phyloP scores from a whole-genome alignment of 2,797 vertebrate species.

The Cirrhinus molitorella region DNA sequence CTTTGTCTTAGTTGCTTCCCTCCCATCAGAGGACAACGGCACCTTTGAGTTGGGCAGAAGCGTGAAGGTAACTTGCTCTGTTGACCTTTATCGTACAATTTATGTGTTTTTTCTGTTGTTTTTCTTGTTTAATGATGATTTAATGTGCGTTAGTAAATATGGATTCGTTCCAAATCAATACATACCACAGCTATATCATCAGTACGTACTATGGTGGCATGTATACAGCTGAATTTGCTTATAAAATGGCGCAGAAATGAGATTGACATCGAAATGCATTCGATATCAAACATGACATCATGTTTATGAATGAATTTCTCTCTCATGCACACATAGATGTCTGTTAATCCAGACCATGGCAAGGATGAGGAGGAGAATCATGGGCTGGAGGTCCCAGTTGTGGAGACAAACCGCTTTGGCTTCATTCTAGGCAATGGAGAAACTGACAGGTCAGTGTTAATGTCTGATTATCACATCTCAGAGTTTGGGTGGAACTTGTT shows the following conservation, averaged over 20 bases:
- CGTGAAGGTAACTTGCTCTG: slow-evolving; percentile 26
- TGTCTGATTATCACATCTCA: neutral
- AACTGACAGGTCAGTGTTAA: slow-evolving; percentile 74
- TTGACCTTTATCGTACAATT: slow-evolving; percentile 9
- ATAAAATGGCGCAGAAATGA: neutral
- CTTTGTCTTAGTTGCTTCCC: slow-evolving; percentile 56
- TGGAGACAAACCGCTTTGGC: slow-evolving; percentile 82
- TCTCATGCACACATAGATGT: slow-evolving; percentile 66
- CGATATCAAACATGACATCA: slow-evolving; percentile 30
- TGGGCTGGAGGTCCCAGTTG: slow-evolving; percentile 66
- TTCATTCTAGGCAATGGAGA: slow-evolving; percentile 80
- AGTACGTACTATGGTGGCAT: neutral
- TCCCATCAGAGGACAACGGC: slow-evolving; percentile 45
- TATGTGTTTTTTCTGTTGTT: neutral
- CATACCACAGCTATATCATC: neutral
- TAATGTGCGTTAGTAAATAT: neutral
- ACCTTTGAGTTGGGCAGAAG: slow-evolving; percentile 48
- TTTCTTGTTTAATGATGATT: neutral
- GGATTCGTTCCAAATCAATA: neutral
- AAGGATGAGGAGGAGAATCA: slow-evolving; percentile 70
- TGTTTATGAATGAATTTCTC: neutral
- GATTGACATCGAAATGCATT: neutral
- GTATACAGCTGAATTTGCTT: neutral
- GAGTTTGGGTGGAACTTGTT: too few species aligned
- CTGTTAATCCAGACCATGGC: slow-evolving; percentile 55